Evolutionary conservation across 2,888 invertebrate genomes (phyloP), one percentile per base, ranked within the genome.

Genomic region (Tetragonula carbonaria): DNA sequence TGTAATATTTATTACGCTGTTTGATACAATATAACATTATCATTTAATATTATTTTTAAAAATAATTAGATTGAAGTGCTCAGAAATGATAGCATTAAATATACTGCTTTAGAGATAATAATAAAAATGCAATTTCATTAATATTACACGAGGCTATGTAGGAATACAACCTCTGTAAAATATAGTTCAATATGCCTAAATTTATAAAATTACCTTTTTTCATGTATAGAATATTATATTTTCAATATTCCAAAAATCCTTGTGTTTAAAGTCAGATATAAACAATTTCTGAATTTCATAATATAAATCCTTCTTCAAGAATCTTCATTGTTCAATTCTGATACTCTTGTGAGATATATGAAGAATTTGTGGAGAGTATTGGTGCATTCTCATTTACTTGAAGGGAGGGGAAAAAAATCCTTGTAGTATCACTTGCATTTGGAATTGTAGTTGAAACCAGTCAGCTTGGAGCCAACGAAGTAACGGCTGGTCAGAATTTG

Each of bases 401-500:
- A 73, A 91, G 85, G 71, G 90, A 86, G 67, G 89, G 77, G 70
- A 90, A 87, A 76, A 80, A 73, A 74, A 84, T 80, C 86, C 83
- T 85, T 76, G 82, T 74, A 21, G 82, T 73, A 79, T 86, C 84
- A 45, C 84, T 83, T 77, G 87, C 71, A 72, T 66, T 85, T 62
- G 88, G 83, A 79, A 89, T 76, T 74, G 86, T 78, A 79, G 90
- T 77, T 68, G 89, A 81, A 87, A 89, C 84, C 90, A 92, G 93
- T 93, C 93, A 94, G 91, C 92, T 94, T 53, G 93, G 92, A 74
- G 92, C 90, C 89, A 93, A 90, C 88, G 92, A 93, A 33, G 93
- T 92, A 76, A 93, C 91, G 89, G 93, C 91, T 90, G 92, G 94
- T 95, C 96, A 96, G 95, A 96, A 96, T 95, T 96, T 96, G 91